Evolutionary conservation across 2,888 invertebrate genomes (phyloP).

Genomic region (Lathronympha strigana): DNA sequence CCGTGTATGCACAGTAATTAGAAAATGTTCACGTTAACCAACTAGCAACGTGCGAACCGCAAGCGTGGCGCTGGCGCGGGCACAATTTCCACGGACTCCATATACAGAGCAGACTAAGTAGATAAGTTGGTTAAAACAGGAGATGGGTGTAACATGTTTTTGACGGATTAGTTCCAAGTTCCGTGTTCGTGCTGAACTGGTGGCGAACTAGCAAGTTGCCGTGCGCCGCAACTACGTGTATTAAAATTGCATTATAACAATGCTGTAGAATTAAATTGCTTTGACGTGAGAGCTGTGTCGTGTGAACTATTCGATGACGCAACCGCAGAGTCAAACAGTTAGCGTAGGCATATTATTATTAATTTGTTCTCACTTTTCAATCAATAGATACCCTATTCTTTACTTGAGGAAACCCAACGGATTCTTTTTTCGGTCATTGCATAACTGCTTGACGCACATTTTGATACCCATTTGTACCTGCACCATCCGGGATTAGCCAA

Average conservation of each 20-base stretch:
- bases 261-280: conserved; percentile 30
- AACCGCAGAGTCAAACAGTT: conserved; percentile 3
- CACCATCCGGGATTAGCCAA: no score
- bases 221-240: conserved; percentile 29
- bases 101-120: conserved; percentile 53
- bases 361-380: conserved; percentile 3
- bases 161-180: conserved; percentile 65
- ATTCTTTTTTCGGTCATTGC: no score
- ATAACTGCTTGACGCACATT: no score
- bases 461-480: no score
- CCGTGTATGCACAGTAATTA: conserved; percentile 31
- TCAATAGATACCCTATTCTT: neutral
- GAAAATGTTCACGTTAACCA: conserved; percentile 27
- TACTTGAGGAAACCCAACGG: no score
- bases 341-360: neutral
- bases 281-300: conserved; percentile 22
- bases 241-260: conserved; percentile 41
- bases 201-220: conserved; percentile 36
- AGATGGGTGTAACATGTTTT: conserved; percentile 65
- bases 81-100: conserved; percentile 35
- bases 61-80: conserved; percentile 25
- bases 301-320: conserved; percentile 23
- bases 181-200: conserved; percentile 39
- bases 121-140: conserved; percentile 56
- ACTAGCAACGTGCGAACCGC: conserved; percentile 21